Conservation (phyloP, 1,140 invertebrate species). For the Cepaea nemoralis region DNA sequence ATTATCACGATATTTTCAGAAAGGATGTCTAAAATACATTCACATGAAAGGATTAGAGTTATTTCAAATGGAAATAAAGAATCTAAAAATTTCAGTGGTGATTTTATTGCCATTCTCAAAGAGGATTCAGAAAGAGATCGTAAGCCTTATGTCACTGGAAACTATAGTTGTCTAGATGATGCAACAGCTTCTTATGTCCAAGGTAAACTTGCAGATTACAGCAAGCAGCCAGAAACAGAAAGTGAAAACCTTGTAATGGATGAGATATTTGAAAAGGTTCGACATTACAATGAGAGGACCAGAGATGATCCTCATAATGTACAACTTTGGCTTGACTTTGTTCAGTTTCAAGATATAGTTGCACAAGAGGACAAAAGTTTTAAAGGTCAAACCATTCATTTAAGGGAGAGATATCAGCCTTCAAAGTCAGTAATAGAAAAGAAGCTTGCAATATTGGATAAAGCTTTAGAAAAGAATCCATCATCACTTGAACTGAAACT, state of each 20-base stretch:
- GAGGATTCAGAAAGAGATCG: constrained; percentile 15
- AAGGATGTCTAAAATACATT: constrained; percentile 50
- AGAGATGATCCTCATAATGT: constrained; percentile 69
- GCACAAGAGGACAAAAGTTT: constrained; percentile 36
- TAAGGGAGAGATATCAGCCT: constrained; percentile 33
- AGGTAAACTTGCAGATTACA: constrained; percentile 46
- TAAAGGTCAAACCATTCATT: constrained; percentile 45
- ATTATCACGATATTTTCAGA: constrained; percentile 55
- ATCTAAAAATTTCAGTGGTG: background rate
- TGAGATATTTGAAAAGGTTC: constrained; percentile 56
- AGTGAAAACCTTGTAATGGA: constrained; percentile 33
- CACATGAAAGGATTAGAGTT: constrained; percentile 32
- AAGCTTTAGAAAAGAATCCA: constrained; percentile 73
- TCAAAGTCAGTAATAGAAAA: constrained; percentile 67
- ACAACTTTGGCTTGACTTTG: constrained; percentile 73
- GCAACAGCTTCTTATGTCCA: constrained; percentile 56
- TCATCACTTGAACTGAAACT: constrained; percentile 68
- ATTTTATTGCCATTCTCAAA: constrained; percentile 41
- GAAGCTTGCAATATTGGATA: constrained; percentile 72
- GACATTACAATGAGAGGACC: constrained; percentile 69
- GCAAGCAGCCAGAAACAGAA: constrained; percentile 35
- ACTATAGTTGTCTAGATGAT: constrained; percentile 50
- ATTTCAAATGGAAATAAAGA: background rate
- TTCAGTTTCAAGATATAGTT: constrained; percentile 52
- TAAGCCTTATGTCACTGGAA: constrained; percentile 11